Evolutionary conservation across 1,140 invertebrate species (phyloP).

Genomic region (Drosophila grimshawi): DNA sequence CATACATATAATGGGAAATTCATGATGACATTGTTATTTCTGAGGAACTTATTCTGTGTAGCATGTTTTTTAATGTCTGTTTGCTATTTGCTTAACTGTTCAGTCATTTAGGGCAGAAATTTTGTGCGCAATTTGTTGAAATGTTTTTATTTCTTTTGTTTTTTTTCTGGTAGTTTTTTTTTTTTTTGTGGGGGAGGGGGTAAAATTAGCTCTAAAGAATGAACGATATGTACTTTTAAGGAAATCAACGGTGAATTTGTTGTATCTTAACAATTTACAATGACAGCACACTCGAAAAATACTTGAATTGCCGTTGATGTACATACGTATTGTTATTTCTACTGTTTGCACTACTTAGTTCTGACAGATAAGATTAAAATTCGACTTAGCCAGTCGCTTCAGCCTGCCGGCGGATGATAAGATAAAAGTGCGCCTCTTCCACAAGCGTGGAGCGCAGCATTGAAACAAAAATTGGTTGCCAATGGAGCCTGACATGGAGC

Average conservation of each 20-base stretch:
- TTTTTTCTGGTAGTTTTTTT: not conserved
- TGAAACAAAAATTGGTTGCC: slow-evolving; percentile 58
- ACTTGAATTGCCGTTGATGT: slow-evolving; percentile 41
- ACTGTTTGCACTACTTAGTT: slow-evolving; percentile 79
- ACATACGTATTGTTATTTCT: slow-evolving; percentile 53
- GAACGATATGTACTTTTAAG: slow-evolving; percentile 20
- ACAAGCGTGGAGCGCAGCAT: slow-evolving; percentile 9
- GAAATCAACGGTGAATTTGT: slow-evolving; percentile 25
- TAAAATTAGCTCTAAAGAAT: slow-evolving; percentile 2
- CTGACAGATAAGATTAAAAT: slow-evolving; percentile 80
- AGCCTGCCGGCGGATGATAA: slow-evolving; percentile 59
- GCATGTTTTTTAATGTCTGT: slow-evolving; percentile 50
- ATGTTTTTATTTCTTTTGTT: slow-evolving; percentile 23
- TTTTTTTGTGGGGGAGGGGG: not conserved
- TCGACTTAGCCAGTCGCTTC: slow-evolving; percentile 60
- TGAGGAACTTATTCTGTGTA: slow-evolving; percentile 44
- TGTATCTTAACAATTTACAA: slow-evolving; percentile 37
- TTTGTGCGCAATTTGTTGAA: slow-evolving; percentile 68
- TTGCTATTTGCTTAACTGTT: slow-evolving; percentile 73
- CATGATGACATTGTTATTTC: slow-evolving; percentile 75
- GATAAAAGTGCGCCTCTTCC: slow-evolving; percentile 53
- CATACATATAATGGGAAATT: slow-evolving; percentile 42
- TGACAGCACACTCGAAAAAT: slow-evolving; percentile 28
- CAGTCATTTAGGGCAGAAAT: slow-evolving; percentile 47
- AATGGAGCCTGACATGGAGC: slow-evolving; percentile 59